These are phyloP conservation scores for Periplaneta americana DNA, from an alignment of 1,140 invertebrate species.

Conservation along the genomic window DNA sequence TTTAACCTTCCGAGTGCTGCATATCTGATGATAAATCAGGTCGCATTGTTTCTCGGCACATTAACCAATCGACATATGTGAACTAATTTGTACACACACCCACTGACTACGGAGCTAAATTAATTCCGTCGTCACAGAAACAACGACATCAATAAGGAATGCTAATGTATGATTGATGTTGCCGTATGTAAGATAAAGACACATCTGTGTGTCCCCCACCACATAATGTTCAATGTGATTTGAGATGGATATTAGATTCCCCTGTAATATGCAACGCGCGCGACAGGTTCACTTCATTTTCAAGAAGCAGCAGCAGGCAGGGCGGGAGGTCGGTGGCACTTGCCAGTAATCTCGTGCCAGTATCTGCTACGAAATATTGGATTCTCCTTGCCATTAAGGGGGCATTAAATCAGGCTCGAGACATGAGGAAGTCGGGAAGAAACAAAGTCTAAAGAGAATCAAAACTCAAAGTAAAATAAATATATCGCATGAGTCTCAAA, in stretches of 20 bases:
- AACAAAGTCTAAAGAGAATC: not conserved
- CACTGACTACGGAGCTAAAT: too few relatives aligned
- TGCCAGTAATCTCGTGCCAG: not conserved
- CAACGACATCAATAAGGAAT: not conserved
- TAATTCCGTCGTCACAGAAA: not conserved
- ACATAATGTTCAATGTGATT: not conserved
- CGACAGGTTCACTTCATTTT: not conserved
- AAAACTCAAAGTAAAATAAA: not conserved
- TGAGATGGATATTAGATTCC: not conserved
- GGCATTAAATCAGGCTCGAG: not conserved
- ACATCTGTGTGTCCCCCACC: not conserved
- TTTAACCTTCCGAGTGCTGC: too few relatives aligned
- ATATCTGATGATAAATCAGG: too few relatives aligned
- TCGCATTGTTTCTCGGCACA: not conserved
- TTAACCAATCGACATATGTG: not conserved
- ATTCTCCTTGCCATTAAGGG: not conserved
- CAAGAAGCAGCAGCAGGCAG: not conserved
- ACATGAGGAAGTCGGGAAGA: not conserved
- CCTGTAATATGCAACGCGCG: not conserved
- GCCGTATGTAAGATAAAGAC: not conserved
- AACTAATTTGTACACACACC: not conserved
- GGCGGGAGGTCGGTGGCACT: not conserved
- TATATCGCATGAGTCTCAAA: not conserved
- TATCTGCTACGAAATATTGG: constrained; percentile 1
- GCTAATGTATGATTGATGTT: not conserved